phyloP scores from a whole-genome alignment of 2,888 invertebrate genomes.

The Lissonota sp. region DNA sequence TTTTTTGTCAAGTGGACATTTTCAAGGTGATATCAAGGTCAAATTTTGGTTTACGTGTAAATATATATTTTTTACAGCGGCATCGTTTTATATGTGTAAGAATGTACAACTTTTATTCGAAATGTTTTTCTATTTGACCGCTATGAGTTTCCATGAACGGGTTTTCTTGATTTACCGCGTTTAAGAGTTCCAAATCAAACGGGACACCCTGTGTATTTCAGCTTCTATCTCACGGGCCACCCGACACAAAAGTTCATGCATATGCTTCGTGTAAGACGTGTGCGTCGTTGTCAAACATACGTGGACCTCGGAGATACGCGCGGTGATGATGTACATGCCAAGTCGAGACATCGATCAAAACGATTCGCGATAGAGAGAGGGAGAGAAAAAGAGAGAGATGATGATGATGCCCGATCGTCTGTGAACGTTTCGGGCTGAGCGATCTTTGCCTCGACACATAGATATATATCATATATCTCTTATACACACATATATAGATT shows the following conservation, averaged over 20 bases:
- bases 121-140: too few relatives aligned
- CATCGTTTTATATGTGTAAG: too few relatives aligned
- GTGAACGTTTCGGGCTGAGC: conserved; percentile 42
- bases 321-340: conserved; percentile 65
- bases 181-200: not conserved
- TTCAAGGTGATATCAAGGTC: too few relatives aligned
- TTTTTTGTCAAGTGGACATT: too few relatives aligned
- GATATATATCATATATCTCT: conserved; percentile 9
- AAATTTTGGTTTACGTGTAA: too few relatives aligned
- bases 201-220: not conserved
- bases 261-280: conserved; percentile 24
- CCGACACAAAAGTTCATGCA: not conserved
- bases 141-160: not conserved
- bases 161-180: not conserved
- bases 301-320: conserved; percentile 50
- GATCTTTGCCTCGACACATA: conserved; percentile 33
- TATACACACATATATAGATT: conserved; percentile 28
- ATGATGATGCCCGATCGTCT: conserved; percentile 53
- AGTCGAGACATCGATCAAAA: conserved; percentile 69
- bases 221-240: conserved; percentile 12
- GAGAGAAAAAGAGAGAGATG: conserved; percentile 14
- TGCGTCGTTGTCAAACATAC: conserved; percentile 56
- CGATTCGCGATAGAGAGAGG: conserved; percentile 44
- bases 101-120: too few relatives aligned
- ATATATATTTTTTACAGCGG: too few relatives aligned